Percentiles rank a stretch among this genome's conserved stretches.
phyloP scores from a whole-genome alignment of 2,113 vertebrate species.

The Zapornia atra region DNA sequence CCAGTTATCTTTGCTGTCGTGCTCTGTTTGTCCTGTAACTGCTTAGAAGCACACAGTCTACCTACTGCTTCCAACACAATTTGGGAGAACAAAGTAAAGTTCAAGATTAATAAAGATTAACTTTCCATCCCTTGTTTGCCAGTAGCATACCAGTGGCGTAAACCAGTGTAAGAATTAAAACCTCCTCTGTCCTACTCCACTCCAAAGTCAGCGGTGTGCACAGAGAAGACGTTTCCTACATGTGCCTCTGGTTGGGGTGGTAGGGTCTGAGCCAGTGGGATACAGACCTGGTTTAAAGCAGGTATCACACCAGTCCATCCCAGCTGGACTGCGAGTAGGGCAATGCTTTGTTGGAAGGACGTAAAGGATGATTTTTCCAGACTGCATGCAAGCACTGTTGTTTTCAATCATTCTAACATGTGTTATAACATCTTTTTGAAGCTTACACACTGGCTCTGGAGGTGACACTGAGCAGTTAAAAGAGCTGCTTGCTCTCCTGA shows the following conservation, averaged over 20 bases:
- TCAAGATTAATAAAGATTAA: not conserved
- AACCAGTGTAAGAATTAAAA: not conserved
- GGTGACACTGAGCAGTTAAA: constrained; percentile 78
- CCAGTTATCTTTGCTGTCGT: not conserved
- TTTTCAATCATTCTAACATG: not conserved
- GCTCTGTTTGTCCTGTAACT: not conserved
- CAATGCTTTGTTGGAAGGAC: not conserved
- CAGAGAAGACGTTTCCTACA: not conserved
- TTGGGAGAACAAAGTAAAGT: not conserved
- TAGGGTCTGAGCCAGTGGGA: not conserved
- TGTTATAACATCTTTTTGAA: constrained; percentile 36
- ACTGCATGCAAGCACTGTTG: not conserved
- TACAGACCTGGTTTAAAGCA: not conserved
- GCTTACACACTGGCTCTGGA: constrained; percentile 79
- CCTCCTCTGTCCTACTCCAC: not conserved
- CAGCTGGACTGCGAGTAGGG: not conserved
- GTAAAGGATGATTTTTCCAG: not conserved
- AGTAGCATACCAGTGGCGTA: not conserved
- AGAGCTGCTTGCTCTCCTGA: constrained; percentile 78
- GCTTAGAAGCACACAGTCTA: not conserved
- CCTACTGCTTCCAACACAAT: not conserved
- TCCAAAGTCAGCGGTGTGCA: not conserved
- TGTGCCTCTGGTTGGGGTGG: not conserved
- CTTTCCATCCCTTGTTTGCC: not conserved
- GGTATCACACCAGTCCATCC: not conserved